Base-by-base conservation (phyloP, 2,797 vertebrate species). In the Microctenopoma stevenorrisi region DNA sequence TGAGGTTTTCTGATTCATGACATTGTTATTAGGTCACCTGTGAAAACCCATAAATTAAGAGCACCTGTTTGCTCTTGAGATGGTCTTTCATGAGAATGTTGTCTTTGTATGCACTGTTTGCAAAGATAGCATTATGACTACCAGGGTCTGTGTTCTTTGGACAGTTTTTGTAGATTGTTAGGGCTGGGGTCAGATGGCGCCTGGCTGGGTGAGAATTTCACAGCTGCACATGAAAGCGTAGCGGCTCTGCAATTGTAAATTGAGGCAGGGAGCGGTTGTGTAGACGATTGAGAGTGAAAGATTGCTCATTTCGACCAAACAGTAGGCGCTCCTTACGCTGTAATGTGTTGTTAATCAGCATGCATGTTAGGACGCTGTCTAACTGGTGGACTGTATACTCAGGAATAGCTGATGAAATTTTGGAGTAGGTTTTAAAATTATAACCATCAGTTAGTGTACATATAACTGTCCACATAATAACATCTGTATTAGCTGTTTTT, bases 141-240 rank as follows among this genome's bases (percentile, higher is more conserved):
- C 68, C 18, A 49, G 72, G 65, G 51, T 75, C 67, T 88, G 80
- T 90, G 66, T 91, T 85, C 69, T 84, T 89, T 88, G 81, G 83
- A 82, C 74, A 37, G 59, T 83, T 68, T 77, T 25, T 6, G 69
- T 73, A 75, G 77, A 67, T 82, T 74, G 72, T 81, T 76, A 35
- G 60, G 69, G 65, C 65, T 65, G 57, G 60, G 79, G 86, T 90
- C 85, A 84, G 71, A 84, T 78, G 81, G 76, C 60, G 73, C 75
- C 85, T 82, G 58, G 74, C 79, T 72, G 86, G 84, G 82, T 92
- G 91, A 89, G 90, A 93, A 92, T 89, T 86, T 89, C 88, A 86
- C 92, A 93, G 91, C 91, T 93, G 91, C 90, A 89, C 81, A 89
- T 93, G 81, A 93, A 93, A 91, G 88, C 59, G 51, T 28, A 68